Conservation (phyloP, 2,113 vertebrate species). For the Chloroceryle aenea region DNA sequence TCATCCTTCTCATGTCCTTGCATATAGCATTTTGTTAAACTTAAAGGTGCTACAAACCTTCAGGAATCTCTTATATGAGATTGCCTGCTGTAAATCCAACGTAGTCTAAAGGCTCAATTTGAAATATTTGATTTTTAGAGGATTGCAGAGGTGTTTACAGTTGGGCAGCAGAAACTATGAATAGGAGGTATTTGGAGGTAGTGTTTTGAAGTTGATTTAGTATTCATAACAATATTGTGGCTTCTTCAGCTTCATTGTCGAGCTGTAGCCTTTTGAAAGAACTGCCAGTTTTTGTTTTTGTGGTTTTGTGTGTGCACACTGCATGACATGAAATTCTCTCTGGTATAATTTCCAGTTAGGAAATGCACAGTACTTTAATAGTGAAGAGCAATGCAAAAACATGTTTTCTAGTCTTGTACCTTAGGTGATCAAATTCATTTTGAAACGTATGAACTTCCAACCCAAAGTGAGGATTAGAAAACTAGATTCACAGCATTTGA, state of each 20-base stretch:
- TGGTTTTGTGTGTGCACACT: not conserved
- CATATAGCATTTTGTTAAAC: not conserved
- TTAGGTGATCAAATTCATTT: not conserved
- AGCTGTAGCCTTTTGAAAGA: not conserved
- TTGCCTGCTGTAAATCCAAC: not conserved
- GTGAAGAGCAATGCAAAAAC: not conserved
- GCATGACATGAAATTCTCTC: not conserved
- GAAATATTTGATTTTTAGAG: not conserved
- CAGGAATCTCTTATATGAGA: not conserved
- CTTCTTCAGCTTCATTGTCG: not conserved
- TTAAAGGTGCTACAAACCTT: not conserved
- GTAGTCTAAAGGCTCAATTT: not conserved
- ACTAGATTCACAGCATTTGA: not conserved
- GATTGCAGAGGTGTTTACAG: not conserved
- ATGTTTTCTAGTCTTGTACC: not conserved
- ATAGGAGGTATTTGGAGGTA: not conserved
- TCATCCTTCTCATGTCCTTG: not conserved
- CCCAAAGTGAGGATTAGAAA: not conserved
- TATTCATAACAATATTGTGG: not conserved
- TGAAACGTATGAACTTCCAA: not conserved
- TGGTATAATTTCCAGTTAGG: not conserved
- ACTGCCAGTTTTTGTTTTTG: not conserved
- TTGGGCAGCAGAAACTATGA: not conserved
- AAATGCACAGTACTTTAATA: slow-evolving; percentile 9
- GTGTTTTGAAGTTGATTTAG: not conserved